These are phyloP conservation scores for Xiphydria camelus DNA, from an alignment of 2,888 invertebrate species.

Conservation along the genomic window DNA sequence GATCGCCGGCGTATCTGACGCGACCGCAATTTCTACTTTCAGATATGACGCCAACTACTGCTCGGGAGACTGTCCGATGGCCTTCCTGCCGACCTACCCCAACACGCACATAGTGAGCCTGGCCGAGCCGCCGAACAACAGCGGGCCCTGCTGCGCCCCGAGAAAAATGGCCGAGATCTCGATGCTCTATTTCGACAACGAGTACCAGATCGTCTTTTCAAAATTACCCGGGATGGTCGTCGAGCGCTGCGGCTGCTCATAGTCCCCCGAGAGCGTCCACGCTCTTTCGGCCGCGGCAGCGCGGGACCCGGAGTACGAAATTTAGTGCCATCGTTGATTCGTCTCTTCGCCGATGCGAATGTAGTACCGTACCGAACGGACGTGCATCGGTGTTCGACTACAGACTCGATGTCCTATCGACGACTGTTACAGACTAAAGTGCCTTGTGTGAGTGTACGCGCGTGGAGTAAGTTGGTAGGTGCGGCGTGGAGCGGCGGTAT, in stretches of 20 bases:
- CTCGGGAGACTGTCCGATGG: constrained; percentile 89
- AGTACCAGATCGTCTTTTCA: constrained; percentile 84
- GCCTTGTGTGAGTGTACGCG: constrained; percentile 33
- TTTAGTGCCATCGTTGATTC: too few species aligned
- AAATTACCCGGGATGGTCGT: constrained; percentile 93
- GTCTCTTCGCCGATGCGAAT: too few species aligned
- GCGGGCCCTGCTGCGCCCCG: constrained; percentile 92
- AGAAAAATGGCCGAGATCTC: constrained; percentile 84
- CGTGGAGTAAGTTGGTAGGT: neutral
- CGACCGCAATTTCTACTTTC: constrained; percentile 23
- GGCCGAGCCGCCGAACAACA: constrained; percentile 74
- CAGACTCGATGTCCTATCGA: too few species aligned
- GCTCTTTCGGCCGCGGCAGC: too few species aligned
- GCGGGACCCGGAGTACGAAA: too few species aligned
- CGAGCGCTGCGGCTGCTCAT: constrained; percentile 90
- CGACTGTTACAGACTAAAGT: constrained; percentile 52
- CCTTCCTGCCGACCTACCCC: constrained; percentile 82
- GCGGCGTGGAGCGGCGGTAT: too few species aligned
- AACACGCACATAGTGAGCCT: constrained; percentile 88
- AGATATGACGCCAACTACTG: constrained; percentile 94
- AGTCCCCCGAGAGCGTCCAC: constrained; percentile 50
- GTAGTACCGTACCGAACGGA: too few species aligned
- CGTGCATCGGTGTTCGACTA: too few species aligned
- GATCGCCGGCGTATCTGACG: too few species aligned
- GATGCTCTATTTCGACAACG: constrained; percentile 90